Evolutionary conservation across 2,797 vertebrate species (phyloP), one percentile per base, ranked within the genome.

Genomic region (Eulemur rubriventer): DNA sequence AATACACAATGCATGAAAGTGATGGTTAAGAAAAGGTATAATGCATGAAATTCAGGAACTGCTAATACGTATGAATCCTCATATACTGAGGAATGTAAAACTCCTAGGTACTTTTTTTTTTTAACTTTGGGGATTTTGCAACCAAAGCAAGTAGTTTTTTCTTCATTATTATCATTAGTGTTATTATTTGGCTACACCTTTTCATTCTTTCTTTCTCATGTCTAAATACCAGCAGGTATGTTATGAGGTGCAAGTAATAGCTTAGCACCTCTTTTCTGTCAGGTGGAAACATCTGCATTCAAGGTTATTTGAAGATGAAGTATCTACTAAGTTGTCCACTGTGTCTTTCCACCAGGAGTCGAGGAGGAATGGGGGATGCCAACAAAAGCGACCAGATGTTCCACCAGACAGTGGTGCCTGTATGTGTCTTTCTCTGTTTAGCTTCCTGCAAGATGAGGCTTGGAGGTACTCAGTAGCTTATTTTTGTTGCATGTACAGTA

Each of bases 221-320:
- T 26, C 20, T 41, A 80, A 84, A 65, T 46, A 30, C 6, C 20
- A 87, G 26, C 59, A 91, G 24, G 12, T 33, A 14, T 48, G 55
- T 59, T 50, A 41, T 20, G 33, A 81, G 16, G 10, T 65, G 12
- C 48, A 78, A 43, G 28, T 33, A 48, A 18, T 26, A 33, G 67
- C 5, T 76, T 24, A 63, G 79, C 65, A 48, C 35, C 12, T 67
- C 18, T 61, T 87, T 84, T 75, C 20, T 50, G 6, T n/a, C 24
- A 17, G 46, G n/a, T 35, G 38, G 63, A 67, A 67, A 30, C 63
- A 63, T 20, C 22, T 72, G 0, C 17, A 6, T 38, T 69, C 24
- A 79, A 82, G 63, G 26, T 38, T 43, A n/a, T 92, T 78, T 85
- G 76, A 48, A 67, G 18, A 13, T 20, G 26, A 92, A 57, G 20